phyloP scores from a whole-genome alignment of 2,888 invertebrate species.

The Notocelia uddmanniana region DNA sequence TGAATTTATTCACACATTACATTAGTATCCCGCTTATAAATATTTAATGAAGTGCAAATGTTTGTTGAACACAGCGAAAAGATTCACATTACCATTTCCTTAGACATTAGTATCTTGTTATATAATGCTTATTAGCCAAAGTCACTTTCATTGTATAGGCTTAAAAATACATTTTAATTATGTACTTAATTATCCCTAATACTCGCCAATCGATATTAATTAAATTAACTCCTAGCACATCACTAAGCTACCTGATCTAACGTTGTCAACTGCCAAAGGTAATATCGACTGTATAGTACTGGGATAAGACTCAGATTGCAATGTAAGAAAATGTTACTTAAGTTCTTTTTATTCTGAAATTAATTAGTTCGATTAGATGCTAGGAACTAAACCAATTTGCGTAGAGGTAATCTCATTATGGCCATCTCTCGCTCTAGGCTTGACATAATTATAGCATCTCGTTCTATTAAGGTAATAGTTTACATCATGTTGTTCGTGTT shows the following conservation, averaged over 20 bases:
- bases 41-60: neutral
- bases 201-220: conserved; percentile 36
- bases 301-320: neutral
- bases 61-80: neutral
- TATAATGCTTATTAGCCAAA: neutral
- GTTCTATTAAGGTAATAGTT: neutral
- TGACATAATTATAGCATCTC: neutral
- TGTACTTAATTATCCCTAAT: neutral
- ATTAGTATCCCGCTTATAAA: neutral
- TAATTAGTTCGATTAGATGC: conserved; percentile 8
- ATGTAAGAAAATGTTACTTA: neutral
- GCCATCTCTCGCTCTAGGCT: neutral
- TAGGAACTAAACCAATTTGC: conserved; percentile 21
- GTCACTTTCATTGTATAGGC: neutral
- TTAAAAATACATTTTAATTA: neutral
- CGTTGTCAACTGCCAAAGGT: neutral
- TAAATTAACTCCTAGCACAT: conserved; percentile 33
- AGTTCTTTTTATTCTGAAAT: neutral
- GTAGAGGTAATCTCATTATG: conserved; percentile 12
- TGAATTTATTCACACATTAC: neutral
- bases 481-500: too few relatives aligned
- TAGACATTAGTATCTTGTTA: too few relatives aligned
- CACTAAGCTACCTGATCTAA: conserved; percentile 8
- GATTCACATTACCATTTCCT: too few relatives aligned
- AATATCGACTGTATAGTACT: neutral